Evolutionary conservation across 2,797 vertebrate genomes (phyloP).

Genomic region (Sebastes dallii): DNA sequence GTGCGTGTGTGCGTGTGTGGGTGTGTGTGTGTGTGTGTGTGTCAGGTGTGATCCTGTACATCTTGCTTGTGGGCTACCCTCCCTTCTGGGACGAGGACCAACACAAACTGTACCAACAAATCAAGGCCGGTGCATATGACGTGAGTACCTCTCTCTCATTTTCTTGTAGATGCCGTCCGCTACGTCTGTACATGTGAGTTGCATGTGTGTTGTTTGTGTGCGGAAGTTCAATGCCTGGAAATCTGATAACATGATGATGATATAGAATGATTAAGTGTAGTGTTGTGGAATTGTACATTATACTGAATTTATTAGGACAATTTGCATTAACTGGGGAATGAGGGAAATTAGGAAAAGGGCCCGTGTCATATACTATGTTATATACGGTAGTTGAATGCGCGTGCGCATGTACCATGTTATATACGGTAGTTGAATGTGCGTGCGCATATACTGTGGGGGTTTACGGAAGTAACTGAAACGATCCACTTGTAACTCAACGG

Average conservation of each 20-base stretch:
- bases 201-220: slow-evolving; percentile 8
- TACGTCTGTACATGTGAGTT: background rate
- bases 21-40: slow-evolving; percentile 3
- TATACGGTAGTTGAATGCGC: no score
- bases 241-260: background rate
- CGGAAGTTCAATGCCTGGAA: background rate
- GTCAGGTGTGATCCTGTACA: slow-evolving; percentile 96
- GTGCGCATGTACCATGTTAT: no score
- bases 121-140: slow-evolving; percentile 97
- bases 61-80: slow-evolving; percentile 95
- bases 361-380: no score
- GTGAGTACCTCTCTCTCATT: slow-evolving; percentile 79
- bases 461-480: no score
- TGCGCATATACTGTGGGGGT: no score
- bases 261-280: background rate
- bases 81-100: slow-evolving; percentile 99
- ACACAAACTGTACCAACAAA: slow-evolving; percentile 97
- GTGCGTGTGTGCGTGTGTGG: slow-evolving; percentile 1
- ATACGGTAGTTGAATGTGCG: no score
- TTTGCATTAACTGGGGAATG: background rate
- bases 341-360: background rate
- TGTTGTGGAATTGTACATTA: background rate
- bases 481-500: no score
- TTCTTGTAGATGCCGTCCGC: background rate
- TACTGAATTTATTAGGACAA: background rate